Percentiles rank a stretch among this genome's conserved stretches.
These are phyloP conservation scores for Ctenochaetus hawaiiensis DNA, from an alignment of 2,797 vertebrate genomes.

Conservation along the genomic window DNA sequence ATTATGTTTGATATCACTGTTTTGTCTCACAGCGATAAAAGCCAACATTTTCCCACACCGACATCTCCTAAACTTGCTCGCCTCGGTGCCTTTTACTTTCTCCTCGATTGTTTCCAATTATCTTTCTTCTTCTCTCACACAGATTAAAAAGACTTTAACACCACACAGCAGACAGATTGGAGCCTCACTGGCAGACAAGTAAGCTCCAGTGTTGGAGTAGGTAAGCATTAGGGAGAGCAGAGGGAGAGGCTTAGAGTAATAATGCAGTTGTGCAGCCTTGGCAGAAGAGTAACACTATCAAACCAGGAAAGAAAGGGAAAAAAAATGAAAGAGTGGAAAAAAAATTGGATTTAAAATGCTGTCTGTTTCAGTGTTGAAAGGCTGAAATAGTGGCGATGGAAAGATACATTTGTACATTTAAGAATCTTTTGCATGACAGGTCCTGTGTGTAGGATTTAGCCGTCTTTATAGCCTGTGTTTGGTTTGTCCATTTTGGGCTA, in stretches of 20 bases:
- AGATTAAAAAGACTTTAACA: constrained; percentile 62
- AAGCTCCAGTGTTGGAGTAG: constrained; percentile 12
- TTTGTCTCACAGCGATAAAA: constrained; percentile 63
- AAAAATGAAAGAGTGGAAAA: background rate
- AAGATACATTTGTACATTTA: background rate
- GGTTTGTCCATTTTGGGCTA: too few species aligned
- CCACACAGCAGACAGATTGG: constrained; percentile 40
- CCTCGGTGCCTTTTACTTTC: constrained; percentile 67
- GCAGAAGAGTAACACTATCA: background rate
- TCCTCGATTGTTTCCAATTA: constrained; percentile 74
- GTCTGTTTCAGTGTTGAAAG: too few species aligned
- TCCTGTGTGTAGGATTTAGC: too few species aligned
- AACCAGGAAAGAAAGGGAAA: background rate
- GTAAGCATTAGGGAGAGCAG: constrained; percentile 29
- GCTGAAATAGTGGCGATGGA: background rate
- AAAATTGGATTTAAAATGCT: too few species aligned
- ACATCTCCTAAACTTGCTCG: constrained; percentile 33
- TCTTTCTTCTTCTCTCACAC: constrained; percentile 66
- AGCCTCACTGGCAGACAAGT: constrained; percentile 37
- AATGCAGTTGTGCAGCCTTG: constrained; percentile 32
- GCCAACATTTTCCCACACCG: constrained; percentile 54
- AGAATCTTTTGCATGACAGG: background rate
- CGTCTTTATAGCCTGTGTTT: too few species aligned
- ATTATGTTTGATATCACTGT: constrained; percentile 61
- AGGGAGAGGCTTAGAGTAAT: constrained; percentile 27